These are phyloP conservation scores for Entomobrya proxima DNA, from an alignment of 2,888 invertebrate genomes.

Conservation along the genomic window DNA sequence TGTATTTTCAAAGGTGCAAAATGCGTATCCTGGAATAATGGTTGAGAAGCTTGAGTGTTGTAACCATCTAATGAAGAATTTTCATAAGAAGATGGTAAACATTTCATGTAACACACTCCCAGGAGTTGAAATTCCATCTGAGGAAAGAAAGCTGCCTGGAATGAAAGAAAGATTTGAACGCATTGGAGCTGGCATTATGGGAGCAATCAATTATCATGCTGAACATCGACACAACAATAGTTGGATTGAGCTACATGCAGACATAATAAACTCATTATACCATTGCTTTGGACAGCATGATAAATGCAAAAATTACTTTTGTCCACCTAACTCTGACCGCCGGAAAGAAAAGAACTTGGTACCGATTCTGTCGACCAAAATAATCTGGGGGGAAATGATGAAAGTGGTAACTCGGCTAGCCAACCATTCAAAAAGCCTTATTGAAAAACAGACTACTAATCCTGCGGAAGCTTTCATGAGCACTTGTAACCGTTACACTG, in stretches of 20 bases:
- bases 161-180: background rate
- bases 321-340: background rate
- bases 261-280: constrained; percentile 38
- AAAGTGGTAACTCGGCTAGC: background rate
- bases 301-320: constrained; percentile 46
- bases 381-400: background rate
- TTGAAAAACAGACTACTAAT: constrained; percentile 37
- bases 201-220: background rate
- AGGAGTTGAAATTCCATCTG: background rate
- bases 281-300: constrained; percentile 57
- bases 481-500: background rate
- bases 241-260: background rate
- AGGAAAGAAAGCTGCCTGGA: background rate
- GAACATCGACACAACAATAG: background rate
- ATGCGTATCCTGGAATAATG: background rate
- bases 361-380: background rate
- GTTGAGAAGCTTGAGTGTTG: constrained; percentile 71
- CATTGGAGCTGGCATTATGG: background rate
- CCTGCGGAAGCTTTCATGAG: constrained; percentile 49
- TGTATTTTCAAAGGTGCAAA: constrained; percentile 60
- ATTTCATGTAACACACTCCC: background rate
- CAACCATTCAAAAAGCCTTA: constrained; percentile 2
- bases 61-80: constrained; percentile 58
- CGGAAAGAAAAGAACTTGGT: background rate
- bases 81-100: background rate